A percentile compares a stretch with the other conserved stretches of the same genome.
Conservation (phyloP, 2,797 vertebrate genomes). For the Notolabrus celidotus region DNA sequence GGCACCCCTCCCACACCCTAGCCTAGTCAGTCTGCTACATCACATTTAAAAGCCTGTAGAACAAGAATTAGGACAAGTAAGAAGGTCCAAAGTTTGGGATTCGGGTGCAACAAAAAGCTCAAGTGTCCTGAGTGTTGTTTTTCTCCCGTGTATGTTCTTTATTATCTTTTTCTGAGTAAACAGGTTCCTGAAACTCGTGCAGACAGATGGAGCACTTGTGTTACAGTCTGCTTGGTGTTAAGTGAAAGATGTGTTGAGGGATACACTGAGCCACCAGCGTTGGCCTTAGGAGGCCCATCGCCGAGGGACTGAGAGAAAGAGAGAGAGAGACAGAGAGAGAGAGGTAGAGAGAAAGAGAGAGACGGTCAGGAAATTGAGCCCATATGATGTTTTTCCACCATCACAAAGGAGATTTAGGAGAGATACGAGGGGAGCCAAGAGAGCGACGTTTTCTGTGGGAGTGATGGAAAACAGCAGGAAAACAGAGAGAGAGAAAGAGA, state of each 20-base stretch:
- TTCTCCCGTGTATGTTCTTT: constrained; percentile 46
- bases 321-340: constrained; percentile 77
- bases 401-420: constrained; percentile 84
- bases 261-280: constrained; percentile 74
- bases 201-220: constrained; percentile 65
- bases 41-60: constrained; percentile 9
- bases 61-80: constrained; percentile 20
- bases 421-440: constrained; percentile 77
- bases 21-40: constrained; percentile 32
- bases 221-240: constrained; percentile 76
- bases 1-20: constrained; percentile 50
- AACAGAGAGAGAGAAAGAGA: constrained; percentile 55
- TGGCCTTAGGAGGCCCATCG: constrained; percentile 78
- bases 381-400: constrained; percentile 87
- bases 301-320: too few species aligned
- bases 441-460: constrained; percentile 78
- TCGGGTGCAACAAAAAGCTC: constrained; percentile 37
- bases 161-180: constrained; percentile 70
- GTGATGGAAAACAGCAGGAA: constrained; percentile 83
- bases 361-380: constrained; percentile 86
- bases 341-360: constrained; percentile 72
- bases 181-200: constrained; percentile 60
- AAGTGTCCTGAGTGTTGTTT: constrained; percentile 28
- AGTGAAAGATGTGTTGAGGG: constrained; percentile 73
- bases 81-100: constrained; percentile 24